Percentiles rank a stretch among this genome's conserved stretches.
These are phyloP conservation scores for Chiloscyllium punctatum DNA, from an alignment of 2,797 vertebrate species.

Conservation along the genomic window DNA sequence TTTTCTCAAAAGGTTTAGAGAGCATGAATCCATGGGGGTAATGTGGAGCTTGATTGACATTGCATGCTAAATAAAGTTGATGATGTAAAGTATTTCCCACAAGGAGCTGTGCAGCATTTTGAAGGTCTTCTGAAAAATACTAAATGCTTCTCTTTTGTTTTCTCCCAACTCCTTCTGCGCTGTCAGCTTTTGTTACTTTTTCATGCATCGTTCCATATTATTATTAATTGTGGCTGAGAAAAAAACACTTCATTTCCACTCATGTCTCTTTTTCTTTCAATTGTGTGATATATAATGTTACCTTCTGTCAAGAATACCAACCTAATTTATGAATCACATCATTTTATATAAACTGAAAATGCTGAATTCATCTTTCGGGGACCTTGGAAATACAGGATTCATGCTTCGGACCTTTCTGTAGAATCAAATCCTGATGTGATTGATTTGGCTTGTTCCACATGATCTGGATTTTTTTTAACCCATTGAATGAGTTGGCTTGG, in stretches of 20 bases:
- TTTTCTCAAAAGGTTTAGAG: constrained; percentile 26
- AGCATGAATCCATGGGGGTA: constrained; percentile 28
- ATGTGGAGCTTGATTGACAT: constrained; percentile 27
- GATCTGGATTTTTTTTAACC: neutral
- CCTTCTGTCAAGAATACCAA: neutral
- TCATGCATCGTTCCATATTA: neutral
- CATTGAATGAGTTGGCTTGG: neutral
- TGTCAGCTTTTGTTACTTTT: neutral
- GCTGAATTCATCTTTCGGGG: too few relatives aligned
- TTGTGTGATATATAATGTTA: neutral
- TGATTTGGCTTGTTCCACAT: neutral
- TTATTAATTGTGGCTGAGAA: neutral
- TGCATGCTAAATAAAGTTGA: constrained; percentile 32
- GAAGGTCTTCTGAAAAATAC: constrained; percentile 14
- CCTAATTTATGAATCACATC: neutral
- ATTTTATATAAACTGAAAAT: neutral
- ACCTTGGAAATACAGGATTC: neutral
- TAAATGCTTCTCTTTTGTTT: constrained; percentile 20
- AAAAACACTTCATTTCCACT: neutral
- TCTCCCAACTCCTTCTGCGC: neutral
- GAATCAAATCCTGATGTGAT: neutral
- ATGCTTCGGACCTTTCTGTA: neutral
- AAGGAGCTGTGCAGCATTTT: constrained; percentile 21
- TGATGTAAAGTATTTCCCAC: constrained; percentile 25
- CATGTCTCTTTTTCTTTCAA: neutral